phyloP scores from a whole-genome alignment of 2,888 invertebrate species.

The Scaptomyza parva region DNA sequence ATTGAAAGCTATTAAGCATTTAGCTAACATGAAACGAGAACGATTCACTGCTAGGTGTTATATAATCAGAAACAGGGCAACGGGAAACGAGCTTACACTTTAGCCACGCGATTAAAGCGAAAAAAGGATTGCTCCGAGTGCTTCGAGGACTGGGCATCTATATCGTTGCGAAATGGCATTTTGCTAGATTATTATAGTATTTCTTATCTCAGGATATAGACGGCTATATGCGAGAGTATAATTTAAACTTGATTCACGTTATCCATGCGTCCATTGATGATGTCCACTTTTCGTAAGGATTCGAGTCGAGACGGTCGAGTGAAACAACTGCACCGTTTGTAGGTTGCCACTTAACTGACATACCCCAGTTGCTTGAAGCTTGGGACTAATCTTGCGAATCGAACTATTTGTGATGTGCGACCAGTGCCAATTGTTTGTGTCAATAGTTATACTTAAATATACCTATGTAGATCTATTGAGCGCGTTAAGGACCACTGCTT shows the following conservation, averaged over 20 bases:
- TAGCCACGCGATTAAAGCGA: slow-evolving; percentile 82
- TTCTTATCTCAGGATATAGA: slow-evolving; percentile 33
- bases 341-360: slow-evolving; percentile 57
- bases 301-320: slow-evolving; percentile 9
- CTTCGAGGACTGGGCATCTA: slow-evolving; percentile 73
- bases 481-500: slow-evolving; percentile 70
- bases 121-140: slow-evolving; percentile 80
- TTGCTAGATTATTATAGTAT: slow-evolving; percentile 14
- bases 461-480: slow-evolving; percentile 60
- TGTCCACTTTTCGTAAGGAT: slow-evolving; percentile 29
- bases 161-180: slow-evolving; percentile 77
- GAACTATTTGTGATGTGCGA: slow-evolving; percentile 30
- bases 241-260: slow-evolving; percentile 44
- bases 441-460: slow-evolving; percentile 48
- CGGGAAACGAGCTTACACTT: slow-evolving; percentile 84
- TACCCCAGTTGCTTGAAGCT: slow-evolving; percentile 19
- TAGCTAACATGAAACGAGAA: slow-evolving; percentile 18
- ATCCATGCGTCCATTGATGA: slow-evolving; percentile 63
- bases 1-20: slow-evolving; percentile 45
- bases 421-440: slow-evolving; percentile 53
- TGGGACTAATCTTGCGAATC: slow-evolving; percentile 47
- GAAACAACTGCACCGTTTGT: slow-evolving; percentile 62
- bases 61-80: slow-evolving; percentile 36
- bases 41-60: slow-evolving; percentile 43
- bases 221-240: slow-evolving; percentile 28